phyloP scores from a whole-genome alignment of 2,888 invertebrate species.

The Carabus problematicus region DNA sequence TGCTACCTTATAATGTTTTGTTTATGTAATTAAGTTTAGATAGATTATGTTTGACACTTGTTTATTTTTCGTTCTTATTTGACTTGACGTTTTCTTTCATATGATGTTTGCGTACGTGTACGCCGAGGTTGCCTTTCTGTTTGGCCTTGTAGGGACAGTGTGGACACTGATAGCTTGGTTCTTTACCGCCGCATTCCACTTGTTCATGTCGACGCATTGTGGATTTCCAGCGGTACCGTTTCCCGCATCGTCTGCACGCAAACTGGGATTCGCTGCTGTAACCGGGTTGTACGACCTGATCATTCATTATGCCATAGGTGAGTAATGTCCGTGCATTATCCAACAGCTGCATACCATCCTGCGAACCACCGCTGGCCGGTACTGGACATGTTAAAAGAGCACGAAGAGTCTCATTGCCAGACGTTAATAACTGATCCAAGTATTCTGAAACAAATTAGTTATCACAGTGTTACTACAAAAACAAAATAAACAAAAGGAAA shows the following conservation, averaged over 20 bases:
- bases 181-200: slow-evolving; percentile 83
- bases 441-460: slow-evolving; percentile 48
- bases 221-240: slow-evolving; percentile 86
- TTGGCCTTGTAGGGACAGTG: slow-evolving; percentile 83
- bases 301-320: slow-evolving; percentile 46
- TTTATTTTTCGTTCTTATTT: slow-evolving; percentile 30
- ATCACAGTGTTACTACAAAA: slow-evolving; percentile 10
- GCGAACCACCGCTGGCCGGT: slow-evolving; percentile 23
- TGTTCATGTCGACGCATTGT: slow-evolving; percentile 82
- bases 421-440: slow-evolving; percentile 44
- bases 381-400: slow-evolving; percentile 47
- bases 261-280: slow-evolving; percentile 68
- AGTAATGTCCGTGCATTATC: slow-evolving; percentile 44
- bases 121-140: slow-evolving; percentile 82
- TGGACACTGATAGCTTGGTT: slow-evolving; percentile 82
- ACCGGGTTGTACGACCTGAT: slow-evolving; percentile 52
- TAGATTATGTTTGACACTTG: no score
- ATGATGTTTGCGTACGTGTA: slow-evolving; percentile 83
- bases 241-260: slow-evolving; percentile 84
- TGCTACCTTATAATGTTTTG: neutral
- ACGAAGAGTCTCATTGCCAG: slow-evolving; percentile 48
- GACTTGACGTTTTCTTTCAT: slow-evolving; percentile 42
- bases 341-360: slow-evolving; percentile 45
- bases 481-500: neutral
- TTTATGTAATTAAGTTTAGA: no score